Base-by-base conservation (phyloP, 2,888 invertebrate species). In the Acanthosepion esculentum region DNA sequence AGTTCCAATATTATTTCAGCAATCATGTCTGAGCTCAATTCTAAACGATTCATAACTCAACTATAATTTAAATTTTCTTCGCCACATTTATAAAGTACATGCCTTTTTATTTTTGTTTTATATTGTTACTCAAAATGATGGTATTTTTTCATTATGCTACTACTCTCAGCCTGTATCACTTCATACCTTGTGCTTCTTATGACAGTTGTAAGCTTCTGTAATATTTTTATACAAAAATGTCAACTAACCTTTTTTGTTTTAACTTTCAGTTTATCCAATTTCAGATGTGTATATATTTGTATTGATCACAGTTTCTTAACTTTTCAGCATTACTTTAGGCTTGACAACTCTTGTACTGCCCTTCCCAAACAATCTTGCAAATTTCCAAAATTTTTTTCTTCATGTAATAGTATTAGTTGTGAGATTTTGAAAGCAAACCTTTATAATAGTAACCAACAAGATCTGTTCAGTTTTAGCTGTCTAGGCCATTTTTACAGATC, bases 161-260 rank as follows among this genome's bases (percentile, higher is more conserved):
- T 78, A 78, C n/a, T 78, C 12, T 78, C 33, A 12, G 78, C 78
- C 8, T 12, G 18, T n/a, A n/a, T 78, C 3, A 12, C n/a, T 78
- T 78, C 33, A 33, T n/a, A n/a, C 12, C 5, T 78, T 78, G 4
- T n/a, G 8, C n/a, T 78, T n/a, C 33, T 33, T 78, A 5, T 15
- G 12, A 78, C 33, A 12, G 12, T 78, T n/a, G n/a, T n/a, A 12
- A 78, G 78, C 78, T 78, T 78, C 23, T 78, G 78, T n/a, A 78
- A n/a, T 33, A 78, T 78, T 78, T 78, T 10, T 4, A 78, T 33
- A 33, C 78, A 78, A n/a, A 78, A 29, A 8, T 78, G 78, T 78
- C n/a, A n/a, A 78, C 78, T 78, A 78, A 78, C 78, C 78, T n/a
- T 78, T 78, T 78, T 78, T 78, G 78, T 78, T 78, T 78, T 78